Conservation (phyloP, 2,113 vertebrate species). For the Aramus guarauna region DNA sequence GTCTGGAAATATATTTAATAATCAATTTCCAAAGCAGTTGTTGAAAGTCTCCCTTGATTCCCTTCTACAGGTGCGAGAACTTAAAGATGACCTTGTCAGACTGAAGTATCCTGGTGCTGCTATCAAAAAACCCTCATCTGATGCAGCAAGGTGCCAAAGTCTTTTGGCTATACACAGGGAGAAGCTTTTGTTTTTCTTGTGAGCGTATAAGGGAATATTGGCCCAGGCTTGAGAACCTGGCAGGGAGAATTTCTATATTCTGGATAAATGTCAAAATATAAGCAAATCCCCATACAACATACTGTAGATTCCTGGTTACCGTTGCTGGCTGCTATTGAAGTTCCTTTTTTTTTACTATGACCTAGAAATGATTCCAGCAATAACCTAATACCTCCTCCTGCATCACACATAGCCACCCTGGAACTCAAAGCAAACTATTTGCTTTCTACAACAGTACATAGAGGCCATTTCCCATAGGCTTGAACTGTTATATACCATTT, state of each 20-base stretch:
- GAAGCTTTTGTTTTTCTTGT: conserved; percentile 32
- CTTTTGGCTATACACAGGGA: neutral
- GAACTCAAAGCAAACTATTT: neutral
- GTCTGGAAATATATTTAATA: conserved; percentile 37
- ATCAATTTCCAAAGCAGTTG: conserved; percentile 1
- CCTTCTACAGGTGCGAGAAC: neutral
- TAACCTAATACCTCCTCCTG: neutral
- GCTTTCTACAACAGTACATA: neutral
- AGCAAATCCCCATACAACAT: conserved; percentile 27
- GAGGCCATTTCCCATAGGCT: neutral
- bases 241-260: conserved; percentile 1
- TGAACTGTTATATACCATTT: neutral
- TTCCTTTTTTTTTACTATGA: conserved; percentile 19
- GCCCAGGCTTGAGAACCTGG: conserved; percentile 6
- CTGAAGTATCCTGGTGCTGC: neutral
- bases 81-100: neutral
- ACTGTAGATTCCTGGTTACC: conserved; percentile 37
- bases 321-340: conserved; percentile 20
- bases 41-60: neutral
- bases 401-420: neutral
- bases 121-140: neutral
- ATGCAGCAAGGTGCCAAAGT: neutral
- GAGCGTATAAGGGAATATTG: conserved; percentile 10
- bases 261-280: conserved; percentile 52
- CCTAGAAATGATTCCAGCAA: conserved; percentile 30